Base-by-base conservation (phyloP, 2,888 invertebrate species). In the Axea sp. region DNA sequence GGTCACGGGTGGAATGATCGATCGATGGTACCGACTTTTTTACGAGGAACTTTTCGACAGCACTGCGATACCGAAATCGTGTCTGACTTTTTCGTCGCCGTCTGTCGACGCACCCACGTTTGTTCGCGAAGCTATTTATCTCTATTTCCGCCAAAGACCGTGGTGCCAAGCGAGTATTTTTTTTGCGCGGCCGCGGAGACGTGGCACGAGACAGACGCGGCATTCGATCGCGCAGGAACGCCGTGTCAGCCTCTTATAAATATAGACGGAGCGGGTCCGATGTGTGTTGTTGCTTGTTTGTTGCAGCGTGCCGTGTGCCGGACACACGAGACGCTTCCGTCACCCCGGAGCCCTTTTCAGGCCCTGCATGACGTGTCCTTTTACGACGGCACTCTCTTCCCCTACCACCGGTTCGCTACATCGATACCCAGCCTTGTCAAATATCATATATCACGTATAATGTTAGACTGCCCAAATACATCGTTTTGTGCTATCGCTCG, bases 41-140 rank as follows among this genome's bases (percentile, higher is more conserved):
- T 41, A 43, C 39, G 14, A 37, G 26, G 19, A 35, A 37, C 24
- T 35, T 57, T 45, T 69, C 43, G 47, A 31, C 47, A 57, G 35
- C 47, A 41, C 31, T 24, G 67, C 47, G 77, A 77, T 73, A 75
- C 71, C 75, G 76, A 79, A 78, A 79, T 81, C 81, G 77, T 80
- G 75, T 75, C 77, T 79, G 78, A 79, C 79, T 80, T 81, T 79
- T 78, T 81, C 78, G 81, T 78, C 82, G 84, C 81, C 84, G 82
- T 43, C 80, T 78, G 79, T 76, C 81, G 83, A 82, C 82, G 83
- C 84, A 83, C 84, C 84, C 84, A 84, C 83, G 83, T 82, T 76
- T 76, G 43, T 45, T 68, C 67, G 67, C 67, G 47, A 28, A 59
- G 79, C 80, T 82, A 81, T 83, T 84, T 84, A 83, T 83, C 82